phyloP scores from a whole-genome alignment of 2,797 vertebrate species.

The Sphenodon punctatus region DNA sequence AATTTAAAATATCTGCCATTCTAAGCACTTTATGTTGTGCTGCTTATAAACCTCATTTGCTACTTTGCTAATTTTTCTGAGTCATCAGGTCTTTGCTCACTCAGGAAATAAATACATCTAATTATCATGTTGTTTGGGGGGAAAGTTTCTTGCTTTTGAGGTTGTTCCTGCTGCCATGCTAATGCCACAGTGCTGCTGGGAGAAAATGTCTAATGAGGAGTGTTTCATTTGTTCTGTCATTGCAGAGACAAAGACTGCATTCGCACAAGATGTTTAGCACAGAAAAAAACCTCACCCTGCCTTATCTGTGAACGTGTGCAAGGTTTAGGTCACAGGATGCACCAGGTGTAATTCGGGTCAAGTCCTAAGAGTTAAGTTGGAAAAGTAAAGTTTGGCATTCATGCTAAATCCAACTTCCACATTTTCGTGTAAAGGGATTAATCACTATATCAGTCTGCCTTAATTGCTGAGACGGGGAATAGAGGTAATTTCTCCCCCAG shows the following conservation, averaged over 20 bases:
- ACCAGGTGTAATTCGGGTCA: too few relatives aligned
- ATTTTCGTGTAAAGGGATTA: too few relatives aligned
- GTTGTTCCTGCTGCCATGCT: neutral
- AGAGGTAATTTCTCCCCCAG: too few relatives aligned
- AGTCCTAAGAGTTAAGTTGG: too few relatives aligned
- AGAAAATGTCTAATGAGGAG: constrained; percentile 4
- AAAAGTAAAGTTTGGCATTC: too few relatives aligned
- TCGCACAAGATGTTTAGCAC: too few relatives aligned
- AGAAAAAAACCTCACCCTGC: too few relatives aligned
- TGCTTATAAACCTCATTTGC: neutral
- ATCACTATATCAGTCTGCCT: too few relatives aligned
- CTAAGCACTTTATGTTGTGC: neutral
- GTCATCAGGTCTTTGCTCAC: neutral
- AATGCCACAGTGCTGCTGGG: neutral
- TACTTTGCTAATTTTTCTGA: neutral
- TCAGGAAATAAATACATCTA: neutral
- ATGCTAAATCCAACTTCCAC: too few relatives aligned
- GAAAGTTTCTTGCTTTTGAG: neutral
- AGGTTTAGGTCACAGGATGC: too few relatives aligned
- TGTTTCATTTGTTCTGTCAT: neutral
- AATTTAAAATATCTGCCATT: neutral
- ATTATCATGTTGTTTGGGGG: neutral
- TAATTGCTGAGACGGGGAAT: too few relatives aligned
- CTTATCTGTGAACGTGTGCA: too few relatives aligned
- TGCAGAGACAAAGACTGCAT: neutral